These are phyloP conservation scores for Drosophila villosipedis DNA, from an alignment of 2,888 invertebrate species.

Conservation along the genomic window DNA sequence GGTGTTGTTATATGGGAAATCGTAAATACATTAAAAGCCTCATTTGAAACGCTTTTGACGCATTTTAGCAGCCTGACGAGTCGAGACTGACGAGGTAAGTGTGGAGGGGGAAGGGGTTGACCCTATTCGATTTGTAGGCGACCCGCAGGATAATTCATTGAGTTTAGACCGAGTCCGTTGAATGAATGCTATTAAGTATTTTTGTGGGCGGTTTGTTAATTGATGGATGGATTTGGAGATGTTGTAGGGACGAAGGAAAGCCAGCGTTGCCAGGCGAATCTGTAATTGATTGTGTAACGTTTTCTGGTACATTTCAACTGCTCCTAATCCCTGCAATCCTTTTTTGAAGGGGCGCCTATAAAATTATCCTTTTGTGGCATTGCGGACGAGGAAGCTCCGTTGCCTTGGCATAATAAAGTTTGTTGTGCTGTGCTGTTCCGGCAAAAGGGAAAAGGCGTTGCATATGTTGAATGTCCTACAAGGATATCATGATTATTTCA, in stretches of 20 bases:
- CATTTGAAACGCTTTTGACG: slow-evolving; percentile 77
- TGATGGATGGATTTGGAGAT: slow-evolving; percentile 45
- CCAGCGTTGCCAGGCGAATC: slow-evolving; percentile 41
- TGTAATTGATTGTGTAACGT: slow-evolving; percentile 70
- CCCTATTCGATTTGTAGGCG: slow-evolving; percentile 10
- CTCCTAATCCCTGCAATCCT: slow-evolving; percentile 35
- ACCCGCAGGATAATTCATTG: slow-evolving; percentile 40
- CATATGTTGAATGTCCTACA: slow-evolving; percentile 44
- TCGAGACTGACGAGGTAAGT: not conserved
- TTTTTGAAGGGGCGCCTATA: slow-evolving; percentile 1
- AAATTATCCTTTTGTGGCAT: slow-evolving; percentile 55
- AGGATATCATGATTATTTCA: slow-evolving; percentile 38
- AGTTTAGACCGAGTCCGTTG: slow-evolving; percentile 32
- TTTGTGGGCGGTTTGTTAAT: slow-evolving; percentile 57
- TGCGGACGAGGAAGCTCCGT: slow-evolving; percentile 18
- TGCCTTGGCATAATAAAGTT: slow-evolving; percentile 59
- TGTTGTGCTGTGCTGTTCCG: not conserved
- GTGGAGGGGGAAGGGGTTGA: not conserved
- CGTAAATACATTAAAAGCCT: slow-evolving; percentile 78
- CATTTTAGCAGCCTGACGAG: slow-evolving; percentile 37
- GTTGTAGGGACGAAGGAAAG: slow-evolving; percentile 8
- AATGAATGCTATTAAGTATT: slow-evolving; percentile 52
- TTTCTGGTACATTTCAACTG: slow-evolving; percentile 49
- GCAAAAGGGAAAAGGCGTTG: slow-evolving; percentile 23
- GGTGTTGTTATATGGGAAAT: slow-evolving; percentile 53